A percentile compares a stretch with the other conserved stretches of the same genome.
phyloP scores from a whole-genome alignment of 2,113 vertebrate species.

The Lepus europaeus region DNA sequence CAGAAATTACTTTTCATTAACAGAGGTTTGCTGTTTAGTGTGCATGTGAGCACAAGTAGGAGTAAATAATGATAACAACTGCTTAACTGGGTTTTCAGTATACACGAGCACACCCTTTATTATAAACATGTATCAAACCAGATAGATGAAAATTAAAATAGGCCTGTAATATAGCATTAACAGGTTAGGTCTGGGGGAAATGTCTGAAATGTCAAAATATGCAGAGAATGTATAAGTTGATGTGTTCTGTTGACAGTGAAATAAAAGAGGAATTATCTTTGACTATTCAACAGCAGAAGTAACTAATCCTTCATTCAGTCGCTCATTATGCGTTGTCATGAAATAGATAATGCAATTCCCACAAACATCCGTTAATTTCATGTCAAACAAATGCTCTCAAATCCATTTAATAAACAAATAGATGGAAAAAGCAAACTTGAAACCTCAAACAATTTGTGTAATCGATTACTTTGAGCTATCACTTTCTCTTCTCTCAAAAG shows the following conservation, averaged over 20 bases:
- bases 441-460: slow-evolving; percentile 78
- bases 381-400: slow-evolving; percentile 78
- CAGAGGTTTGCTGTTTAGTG: neutral
- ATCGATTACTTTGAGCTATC: slow-evolving; percentile 70
- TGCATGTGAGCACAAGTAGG: neutral
- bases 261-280: slow-evolving; percentile 56
- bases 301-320: slow-evolving; percentile 74
- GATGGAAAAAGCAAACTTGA: slow-evolving; percentile 74
- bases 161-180: neutral
- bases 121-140: neutral
- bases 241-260: slow-evolving; percentile 60
- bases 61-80: neutral
- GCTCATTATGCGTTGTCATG: slow-evolving; percentile 83
- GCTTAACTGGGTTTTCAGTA: neutral
- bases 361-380: slow-evolving; percentile 76
- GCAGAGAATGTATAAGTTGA: neutral
- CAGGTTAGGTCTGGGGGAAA: slow-evolving; percentile 1
- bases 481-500: slow-evolving; percentile 62
- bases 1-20: slow-evolving; percentile 31
- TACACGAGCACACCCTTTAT: neutral
- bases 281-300: slow-evolving; percentile 69
- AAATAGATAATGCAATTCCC: slow-evolving; percentile 78
- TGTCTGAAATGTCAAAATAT: slow-evolving; percentile 57
- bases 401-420: slow-evolving; percentile 82
- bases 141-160: neutral